Conservation (phyloP, 2,113 vertebrate genomes). For the Cephalopholis sonnerati region DNA sequence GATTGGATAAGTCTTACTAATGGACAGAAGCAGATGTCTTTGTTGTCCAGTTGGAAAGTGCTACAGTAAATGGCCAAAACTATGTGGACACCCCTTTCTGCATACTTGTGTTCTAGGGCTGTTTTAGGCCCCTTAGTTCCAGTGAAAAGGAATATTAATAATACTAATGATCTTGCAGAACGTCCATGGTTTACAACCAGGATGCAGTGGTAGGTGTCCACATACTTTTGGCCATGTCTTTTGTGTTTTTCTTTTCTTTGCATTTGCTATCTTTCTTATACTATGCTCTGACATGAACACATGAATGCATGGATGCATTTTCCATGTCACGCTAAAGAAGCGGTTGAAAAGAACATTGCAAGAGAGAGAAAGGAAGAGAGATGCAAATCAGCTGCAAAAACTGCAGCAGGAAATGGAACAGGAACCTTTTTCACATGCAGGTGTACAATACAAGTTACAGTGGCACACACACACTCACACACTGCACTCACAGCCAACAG, state of each 20-base stretch:
- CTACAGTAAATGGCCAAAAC: not conserved
- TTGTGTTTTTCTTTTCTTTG: not conserved
- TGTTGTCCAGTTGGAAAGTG: not conserved
- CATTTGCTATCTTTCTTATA: no score
- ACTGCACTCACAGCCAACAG: not conserved
- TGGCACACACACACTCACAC: slow-evolving; percentile 10
- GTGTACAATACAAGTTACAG: slow-evolving; percentile 21
- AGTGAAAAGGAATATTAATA: no score
- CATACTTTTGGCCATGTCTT: not conserved
- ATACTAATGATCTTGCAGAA: no score
- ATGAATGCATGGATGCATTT: not conserved
- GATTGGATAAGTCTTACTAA: no score
- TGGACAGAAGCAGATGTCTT: not conserved
- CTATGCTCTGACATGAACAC: no score
- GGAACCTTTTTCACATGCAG: slow-evolving; percentile 20
- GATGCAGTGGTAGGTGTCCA: not conserved
- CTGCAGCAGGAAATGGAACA: slow-evolving; percentile 52
- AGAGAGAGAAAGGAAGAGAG: slow-evolving; percentile 16
- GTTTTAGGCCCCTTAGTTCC: no score
- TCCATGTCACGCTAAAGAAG: not conserved
- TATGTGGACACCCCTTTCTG: not conserved
- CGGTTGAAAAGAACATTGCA: not conserved
- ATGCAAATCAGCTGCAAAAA: slow-evolving; percentile 48
- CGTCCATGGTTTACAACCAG: no score
- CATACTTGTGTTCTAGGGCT: not conserved